Conservation (phyloP, 2,113 vertebrate species). For the Orientallactaga bullata region DNA sequence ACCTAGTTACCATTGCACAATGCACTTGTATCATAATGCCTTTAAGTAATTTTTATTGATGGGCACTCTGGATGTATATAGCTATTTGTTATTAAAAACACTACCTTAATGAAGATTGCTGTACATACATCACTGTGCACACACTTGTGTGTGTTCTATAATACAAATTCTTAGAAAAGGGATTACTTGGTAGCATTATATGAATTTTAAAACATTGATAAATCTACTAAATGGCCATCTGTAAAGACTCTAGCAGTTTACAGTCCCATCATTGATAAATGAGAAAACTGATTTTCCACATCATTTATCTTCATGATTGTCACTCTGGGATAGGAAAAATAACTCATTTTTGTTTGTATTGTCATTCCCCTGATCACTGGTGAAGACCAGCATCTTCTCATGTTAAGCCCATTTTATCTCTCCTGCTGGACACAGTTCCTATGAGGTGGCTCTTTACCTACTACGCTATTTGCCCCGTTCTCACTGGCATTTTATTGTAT, state of each 20-base stretch:
- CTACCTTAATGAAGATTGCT: constrained; percentile 49
- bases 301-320: constrained; percentile 32
- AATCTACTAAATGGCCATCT: constrained; percentile 15
- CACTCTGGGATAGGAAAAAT: not conserved
- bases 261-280: not conserved
- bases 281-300: not conserved
- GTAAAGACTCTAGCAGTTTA: not conserved
- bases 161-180: constrained; percentile 38
- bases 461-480: not conserved
- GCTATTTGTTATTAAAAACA: constrained; percentile 52
- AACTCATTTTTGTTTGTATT: not conserved
- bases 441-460: not conserved
- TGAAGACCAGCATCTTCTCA: not conserved
- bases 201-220: constrained; percentile 67
- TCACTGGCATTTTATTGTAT: not conserved
- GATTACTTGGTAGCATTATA: constrained; percentile 61
- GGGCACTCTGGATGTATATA: constrained; percentile 53
- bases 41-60: constrained; percentile 69
- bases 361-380: not conserved
- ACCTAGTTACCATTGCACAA: constrained; percentile 21
- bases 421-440: not conserved
- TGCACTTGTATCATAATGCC: constrained; percentile 50
- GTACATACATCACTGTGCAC: constrained; percentile 47
- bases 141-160: constrained; percentile 39
- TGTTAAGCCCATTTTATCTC: not conserved